Conservation (phyloP, 2,113 vertebrate species). For the Puffinus mauretanicus region DNA sequence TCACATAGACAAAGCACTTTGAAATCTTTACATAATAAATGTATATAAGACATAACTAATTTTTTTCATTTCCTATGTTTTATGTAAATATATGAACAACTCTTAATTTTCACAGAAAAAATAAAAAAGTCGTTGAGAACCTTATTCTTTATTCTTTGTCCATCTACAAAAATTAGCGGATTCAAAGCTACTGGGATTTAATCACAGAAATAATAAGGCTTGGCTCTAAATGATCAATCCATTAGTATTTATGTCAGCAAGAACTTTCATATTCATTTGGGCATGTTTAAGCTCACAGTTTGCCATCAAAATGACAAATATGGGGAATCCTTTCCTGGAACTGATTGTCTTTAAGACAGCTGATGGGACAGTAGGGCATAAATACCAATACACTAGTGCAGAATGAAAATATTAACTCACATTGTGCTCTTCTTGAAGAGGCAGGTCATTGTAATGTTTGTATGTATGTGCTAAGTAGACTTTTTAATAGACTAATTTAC, state of each 20-base stretch:
- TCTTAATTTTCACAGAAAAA: background rate
- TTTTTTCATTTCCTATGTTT: background rate
- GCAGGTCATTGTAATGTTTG: background rate
- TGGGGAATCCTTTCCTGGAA: background rate
- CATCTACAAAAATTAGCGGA: background rate
- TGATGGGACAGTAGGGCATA: accelerated
- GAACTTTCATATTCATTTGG: background rate
- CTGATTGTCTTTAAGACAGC: background rate
- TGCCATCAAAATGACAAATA: background rate
- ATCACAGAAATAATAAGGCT: background rate
- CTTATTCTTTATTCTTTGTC: background rate
- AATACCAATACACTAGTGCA: background rate
- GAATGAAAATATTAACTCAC: background rate
- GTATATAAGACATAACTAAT: background rate
- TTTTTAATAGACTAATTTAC: background rate
- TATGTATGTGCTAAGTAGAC: background rate
- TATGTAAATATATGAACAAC: background rate
- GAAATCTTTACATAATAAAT: background rate
- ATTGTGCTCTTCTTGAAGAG: background rate
- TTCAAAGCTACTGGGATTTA: background rate
- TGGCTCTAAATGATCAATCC: background rate
- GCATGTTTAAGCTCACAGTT: background rate
- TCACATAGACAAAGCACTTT: background rate
- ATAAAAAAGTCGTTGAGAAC: background rate
- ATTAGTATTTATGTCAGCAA: background rate